Evolutionary conservation across 2,113 vertebrate genomes (phyloP).

Genomic region (Narcine bancroftii): DNA sequence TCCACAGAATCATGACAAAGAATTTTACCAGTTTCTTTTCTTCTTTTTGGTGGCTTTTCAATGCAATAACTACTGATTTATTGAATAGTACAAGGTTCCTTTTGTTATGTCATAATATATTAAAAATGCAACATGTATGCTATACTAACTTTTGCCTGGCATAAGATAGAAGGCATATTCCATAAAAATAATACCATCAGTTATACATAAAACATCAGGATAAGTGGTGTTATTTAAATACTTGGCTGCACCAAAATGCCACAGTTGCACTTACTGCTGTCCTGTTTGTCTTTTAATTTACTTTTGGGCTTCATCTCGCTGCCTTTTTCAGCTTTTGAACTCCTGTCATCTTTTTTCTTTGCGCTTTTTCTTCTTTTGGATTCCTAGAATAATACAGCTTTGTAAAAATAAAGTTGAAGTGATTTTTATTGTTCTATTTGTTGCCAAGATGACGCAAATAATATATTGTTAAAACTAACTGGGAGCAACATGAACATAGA

Average conservation of each 20-base stretch:
- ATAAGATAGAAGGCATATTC: too few relatives aligned
- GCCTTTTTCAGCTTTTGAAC: constrained; percentile 43
- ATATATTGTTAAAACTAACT: background rate
- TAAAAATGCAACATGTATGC: too few relatives aligned
- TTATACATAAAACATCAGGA: background rate
- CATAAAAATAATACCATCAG: background rate
- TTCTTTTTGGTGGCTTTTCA: background rate
- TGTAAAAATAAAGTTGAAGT: background rate
- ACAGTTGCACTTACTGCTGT: constrained; percentile 17
- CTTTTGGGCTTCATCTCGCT: constrained; percentile 39
- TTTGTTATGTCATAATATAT: too few relatives aligned
- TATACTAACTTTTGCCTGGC: too few relatives aligned
- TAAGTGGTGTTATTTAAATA: background rate
- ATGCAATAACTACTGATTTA: background rate
- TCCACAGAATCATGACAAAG: too few relatives aligned
- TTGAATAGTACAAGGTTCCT: too few relatives aligned
- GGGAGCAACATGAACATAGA: background rate
- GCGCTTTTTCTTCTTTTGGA: constrained; percentile 52
- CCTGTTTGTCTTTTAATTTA: constrained; percentile 47
- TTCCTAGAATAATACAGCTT: constrained; percentile 40
- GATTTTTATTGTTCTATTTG: background rate
- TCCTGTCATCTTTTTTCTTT: constrained; percentile 48
- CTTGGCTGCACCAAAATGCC: background rate
- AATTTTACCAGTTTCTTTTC: too few relatives aligned
- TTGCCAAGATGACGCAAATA: background rate